These are phyloP conservation scores for Drosophila recens DNA, from an alignment of 2,888 invertebrate species.

Conservation along the genomic window DNA sequence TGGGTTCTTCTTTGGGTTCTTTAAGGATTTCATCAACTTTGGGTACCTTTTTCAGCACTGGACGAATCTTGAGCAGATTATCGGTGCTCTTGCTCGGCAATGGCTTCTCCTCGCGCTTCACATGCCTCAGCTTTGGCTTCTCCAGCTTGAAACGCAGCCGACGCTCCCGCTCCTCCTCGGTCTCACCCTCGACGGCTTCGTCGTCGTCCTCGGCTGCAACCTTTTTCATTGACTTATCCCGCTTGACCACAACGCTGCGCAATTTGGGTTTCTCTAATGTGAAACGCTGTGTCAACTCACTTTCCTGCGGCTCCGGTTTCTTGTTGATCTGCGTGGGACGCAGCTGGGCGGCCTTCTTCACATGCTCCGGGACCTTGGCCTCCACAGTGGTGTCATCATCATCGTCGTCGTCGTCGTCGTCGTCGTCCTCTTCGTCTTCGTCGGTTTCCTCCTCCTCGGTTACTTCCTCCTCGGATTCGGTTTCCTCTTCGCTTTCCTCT, in stretches of 20 bases:
- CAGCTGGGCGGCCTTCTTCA: slow-evolving; percentile 68
- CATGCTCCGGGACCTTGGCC: slow-evolving; percentile 70
- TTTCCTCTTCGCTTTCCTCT: slow-evolving; percentile 71
- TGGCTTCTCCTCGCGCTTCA: slow-evolving; percentile 84
- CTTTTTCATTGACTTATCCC: slow-evolving; percentile 84
- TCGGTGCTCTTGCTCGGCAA: slow-evolving; percentile 83
- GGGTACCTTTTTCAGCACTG: slow-evolving; percentile 84
- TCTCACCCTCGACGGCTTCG: slow-evolving; percentile 81
- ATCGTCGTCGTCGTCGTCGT: slow-evolving; percentile 58
- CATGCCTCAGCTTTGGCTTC: slow-evolving; percentile 84
- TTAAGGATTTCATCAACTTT: slow-evolving; percentile 84
- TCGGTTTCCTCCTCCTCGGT: slow-evolving; percentile 65
- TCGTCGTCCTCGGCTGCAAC: slow-evolving; percentile 81
- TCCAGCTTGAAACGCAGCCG: slow-evolving; percentile 83
- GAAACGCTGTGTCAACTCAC: slow-evolving; percentile 84
- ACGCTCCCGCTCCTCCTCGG: slow-evolving; percentile 83
- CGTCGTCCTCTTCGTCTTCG: slow-evolving; percentile 62
- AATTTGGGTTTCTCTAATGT: slow-evolving; percentile 84
- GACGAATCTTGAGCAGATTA: slow-evolving; percentile 83
- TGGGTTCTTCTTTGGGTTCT: slow-evolving; percentile 82
- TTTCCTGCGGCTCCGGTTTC: slow-evolving; percentile 73
- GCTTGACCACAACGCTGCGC: slow-evolving; percentile 83
- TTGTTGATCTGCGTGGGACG: slow-evolving; percentile 78
- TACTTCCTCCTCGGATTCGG: slow-evolving; percentile 67
- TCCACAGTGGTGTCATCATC: slow-evolving; percentile 67